These are phyloP conservation scores for Cryptus armator DNA, from an alignment of 2,888 invertebrate genomes.

Conservation along the genomic window DNA sequence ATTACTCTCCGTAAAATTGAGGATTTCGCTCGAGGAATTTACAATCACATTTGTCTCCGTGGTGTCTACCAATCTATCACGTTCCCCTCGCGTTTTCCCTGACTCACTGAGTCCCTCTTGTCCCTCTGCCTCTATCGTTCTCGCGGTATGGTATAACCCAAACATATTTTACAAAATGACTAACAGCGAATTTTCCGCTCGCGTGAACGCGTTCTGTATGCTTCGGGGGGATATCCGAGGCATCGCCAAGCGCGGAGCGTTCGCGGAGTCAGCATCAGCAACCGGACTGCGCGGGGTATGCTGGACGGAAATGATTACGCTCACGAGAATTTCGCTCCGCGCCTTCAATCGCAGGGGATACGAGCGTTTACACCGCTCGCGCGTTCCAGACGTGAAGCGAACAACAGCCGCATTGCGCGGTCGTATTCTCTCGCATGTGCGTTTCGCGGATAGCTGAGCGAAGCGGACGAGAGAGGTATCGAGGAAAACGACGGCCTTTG, in stretches of 20 bases:
- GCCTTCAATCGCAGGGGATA: constrained; percentile 38
- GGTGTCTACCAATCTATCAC: constrained; percentile 33
- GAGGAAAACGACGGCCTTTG: constrained; percentile 69
- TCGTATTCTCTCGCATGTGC: constrained; percentile 26
- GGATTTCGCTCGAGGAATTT: constrained; percentile 44
- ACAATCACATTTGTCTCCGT: constrained; percentile 52
- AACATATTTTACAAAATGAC: constrained; percentile 68
- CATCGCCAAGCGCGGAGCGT: constrained; percentile 6
- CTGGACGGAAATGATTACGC: constrained; percentile 67
- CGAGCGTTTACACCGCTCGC: constrained; percentile 46
- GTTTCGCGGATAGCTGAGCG: constrained; percentile 49
- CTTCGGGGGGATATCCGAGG: constrained; percentile 25
- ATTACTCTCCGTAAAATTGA: not conserved
- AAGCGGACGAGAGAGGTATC: constrained; percentile 54
- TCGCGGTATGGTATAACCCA: constrained; percentile 33
- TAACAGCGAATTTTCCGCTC: constrained; percentile 65
- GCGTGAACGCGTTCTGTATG: constrained; percentile 60
- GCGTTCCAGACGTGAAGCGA: constrained; percentile 38
- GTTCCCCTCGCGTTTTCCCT: constrained; percentile 30
- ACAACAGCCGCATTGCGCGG: constrained; percentile 27
- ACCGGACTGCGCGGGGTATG: constrained; percentile 30
- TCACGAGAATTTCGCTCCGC: constrained; percentile 60
- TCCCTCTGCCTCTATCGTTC: constrained; percentile 11
- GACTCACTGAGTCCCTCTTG: constrained; percentile 17
- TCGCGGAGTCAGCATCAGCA: constrained; percentile 55